These are phyloP conservation scores for Haliclona indistincta DNA, from an alignment of 37 sponge, comb jelly and placozoan species.

Conservation along the genomic window DNA sequence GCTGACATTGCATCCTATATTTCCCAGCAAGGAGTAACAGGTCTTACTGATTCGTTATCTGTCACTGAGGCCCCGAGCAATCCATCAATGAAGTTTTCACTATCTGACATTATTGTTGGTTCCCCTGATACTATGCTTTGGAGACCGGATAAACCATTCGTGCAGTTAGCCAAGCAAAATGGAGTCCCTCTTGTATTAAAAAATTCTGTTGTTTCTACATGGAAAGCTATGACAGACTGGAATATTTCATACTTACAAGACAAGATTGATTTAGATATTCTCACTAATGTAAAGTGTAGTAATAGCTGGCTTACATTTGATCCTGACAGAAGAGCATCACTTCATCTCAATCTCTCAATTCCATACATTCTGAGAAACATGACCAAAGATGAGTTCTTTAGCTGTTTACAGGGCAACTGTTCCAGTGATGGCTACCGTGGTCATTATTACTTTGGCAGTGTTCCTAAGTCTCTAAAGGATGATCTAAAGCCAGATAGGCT, in stretches of 20 bases:
- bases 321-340: conserved; percentile 65
- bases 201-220: conserved; percentile 58
- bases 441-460: conserved; percentile 75
- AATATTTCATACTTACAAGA: conserved; percentile 56
- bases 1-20: too few species aligned
- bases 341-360: conserved; percentile 72
- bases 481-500: conserved; percentile 50
- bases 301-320: conserved; percentile 78
- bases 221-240: conserved; percentile 76
- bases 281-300: conserved; percentile 71
- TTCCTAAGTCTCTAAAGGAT: conserved; percentile 42
- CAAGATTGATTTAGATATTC: conserved; percentile 22
- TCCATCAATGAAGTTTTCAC: not conserved
- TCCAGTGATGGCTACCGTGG: conserved; percentile 49
- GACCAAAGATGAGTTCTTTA: conserved; percentile 61
- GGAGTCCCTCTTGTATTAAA: conserved; percentile 59
- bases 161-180: conserved; percentile 28
- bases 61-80: not conserved
- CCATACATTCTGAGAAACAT: conserved; percentile 69
- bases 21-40: not conserved
- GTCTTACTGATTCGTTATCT: not conserved
- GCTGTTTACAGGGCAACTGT: conserved; percentile 18
- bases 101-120: conserved; percentile 15
- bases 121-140: conserved; percentile 20
- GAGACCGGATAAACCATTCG: conserved; percentile 55